Evolutionary conservation across 2,113 vertebrate genomes (phyloP).

Genomic region (Boulengeromyrus knoepffleri): DNA sequence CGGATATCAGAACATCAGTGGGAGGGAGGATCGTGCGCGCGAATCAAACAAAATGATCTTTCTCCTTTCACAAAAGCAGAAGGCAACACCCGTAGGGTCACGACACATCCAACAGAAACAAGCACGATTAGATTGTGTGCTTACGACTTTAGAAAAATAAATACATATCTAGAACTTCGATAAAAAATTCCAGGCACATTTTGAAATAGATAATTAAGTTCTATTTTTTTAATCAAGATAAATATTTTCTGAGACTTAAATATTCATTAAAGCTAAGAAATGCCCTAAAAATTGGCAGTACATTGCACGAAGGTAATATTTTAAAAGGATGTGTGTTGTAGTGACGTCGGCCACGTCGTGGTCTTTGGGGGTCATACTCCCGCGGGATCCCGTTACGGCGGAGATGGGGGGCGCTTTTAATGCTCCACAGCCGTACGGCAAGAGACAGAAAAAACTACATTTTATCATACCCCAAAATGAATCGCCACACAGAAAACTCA

Average conservation of each 20-base stretch:
- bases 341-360: not conserved
- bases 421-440: not conserved
- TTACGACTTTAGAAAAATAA: slow-evolving; percentile 49
- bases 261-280: not conserved
- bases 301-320: not conserved
- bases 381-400: not conserved
- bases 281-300: not conserved
- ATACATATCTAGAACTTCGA: slow-evolving; percentile 47
- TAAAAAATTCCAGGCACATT: slow-evolving; percentile 30
- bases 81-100: slow-evolving; percentile 27
- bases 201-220: not conserved
- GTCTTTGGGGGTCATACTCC: not conserved
- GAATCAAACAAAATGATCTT: slow-evolving; percentile 41
- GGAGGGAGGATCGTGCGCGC: not conserved
- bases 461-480: not conserved
- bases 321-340: not conserved
- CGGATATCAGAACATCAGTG: not conserved
- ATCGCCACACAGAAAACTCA: not conserved
- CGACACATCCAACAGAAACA: slow-evolving; percentile 29
- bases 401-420: not conserved
- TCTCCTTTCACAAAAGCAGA: slow-evolving; percentile 46
- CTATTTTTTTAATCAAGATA: not conserved
- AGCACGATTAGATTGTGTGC: slow-evolving; percentile 25
- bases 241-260: not conserved
- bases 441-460: not conserved